Percentiles rank a stretch among this genome's conserved stretches.
These are phyloP conservation scores for Hydrolagus affinis DNA, from an alignment of 2,113 vertebrate genomes.

Conservation along the genomic window DNA sequence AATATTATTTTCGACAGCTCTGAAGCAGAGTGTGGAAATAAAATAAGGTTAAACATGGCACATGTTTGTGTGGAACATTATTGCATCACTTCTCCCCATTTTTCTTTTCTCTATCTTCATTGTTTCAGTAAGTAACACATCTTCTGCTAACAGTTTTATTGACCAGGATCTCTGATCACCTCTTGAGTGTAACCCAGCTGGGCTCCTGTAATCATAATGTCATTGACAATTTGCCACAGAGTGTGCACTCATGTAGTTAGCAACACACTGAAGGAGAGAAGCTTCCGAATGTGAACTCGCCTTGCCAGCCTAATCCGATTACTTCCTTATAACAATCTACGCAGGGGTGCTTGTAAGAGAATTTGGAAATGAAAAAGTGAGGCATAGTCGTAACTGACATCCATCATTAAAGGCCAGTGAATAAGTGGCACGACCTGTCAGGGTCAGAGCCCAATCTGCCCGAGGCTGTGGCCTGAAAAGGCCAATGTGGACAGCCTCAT, in stretches of 20 bases:
- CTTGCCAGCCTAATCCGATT: slow-evolving; percentile 72
- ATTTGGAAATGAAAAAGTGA: slow-evolving; percentile 46
- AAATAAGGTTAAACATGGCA: neutral
- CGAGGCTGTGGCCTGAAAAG: slow-evolving; percentile 35
- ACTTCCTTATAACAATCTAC: slow-evolving; percentile 75
- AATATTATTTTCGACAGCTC: too few species aligned
- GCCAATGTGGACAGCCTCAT: slow-evolving; percentile 30
- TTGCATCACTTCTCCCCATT: slow-evolving; percentile 1
- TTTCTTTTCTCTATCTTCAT: slow-evolving; percentile 7
- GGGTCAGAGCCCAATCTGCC: slow-evolving; percentile 50
- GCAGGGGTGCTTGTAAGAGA: slow-evolving; percentile 68
- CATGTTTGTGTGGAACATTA: neutral
- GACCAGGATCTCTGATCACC: slow-evolving; percentile 64
- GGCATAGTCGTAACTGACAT: slow-evolving; percentile 63
- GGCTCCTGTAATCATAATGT: slow-evolving; percentile 72
- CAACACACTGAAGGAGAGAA: slow-evolving; percentile 69
- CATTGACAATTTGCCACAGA: slow-evolving; percentile 74
- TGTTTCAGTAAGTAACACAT: slow-evolving; percentile 25
- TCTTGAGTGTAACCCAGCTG: slow-evolving; percentile 71
- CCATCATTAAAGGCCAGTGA: slow-evolving; percentile 62
- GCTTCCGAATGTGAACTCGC: slow-evolving; percentile 66
- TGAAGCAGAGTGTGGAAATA: neutral
- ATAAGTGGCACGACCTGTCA: slow-evolving; percentile 55
- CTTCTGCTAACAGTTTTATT: slow-evolving; percentile 55
- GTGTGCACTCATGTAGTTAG: slow-evolving; percentile 74